Evolutionary conservation across 92 coral and sea anemone genomes (phyloP).

Genomic region (Actinernus sp.): DNA sequence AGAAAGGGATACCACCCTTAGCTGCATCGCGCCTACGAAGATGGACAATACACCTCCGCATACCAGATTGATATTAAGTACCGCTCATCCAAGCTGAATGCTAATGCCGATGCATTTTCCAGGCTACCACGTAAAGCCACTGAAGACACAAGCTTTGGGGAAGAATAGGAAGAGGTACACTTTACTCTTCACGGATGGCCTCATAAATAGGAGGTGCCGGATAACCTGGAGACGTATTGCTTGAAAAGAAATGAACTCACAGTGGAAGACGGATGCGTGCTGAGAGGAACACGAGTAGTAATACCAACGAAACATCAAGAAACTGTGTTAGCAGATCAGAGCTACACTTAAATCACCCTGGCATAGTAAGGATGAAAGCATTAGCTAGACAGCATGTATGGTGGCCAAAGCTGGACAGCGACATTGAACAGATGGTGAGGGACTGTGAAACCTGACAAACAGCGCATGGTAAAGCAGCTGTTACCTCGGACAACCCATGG

Average conservation of each 20-base stretch:
- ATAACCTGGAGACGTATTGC: conserved; percentile 24
- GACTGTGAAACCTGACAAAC: conserved; percentile 48
- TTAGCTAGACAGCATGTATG: conserved; percentile 52
- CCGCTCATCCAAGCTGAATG: conserved; percentile 35
- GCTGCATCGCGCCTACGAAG: conserved; percentile 40
- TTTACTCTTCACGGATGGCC: conserved; percentile 39
- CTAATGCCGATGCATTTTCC: conserved; percentile 44
- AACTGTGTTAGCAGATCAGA: conserved; percentile 31
- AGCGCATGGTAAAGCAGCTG: conserved; percentile 12
- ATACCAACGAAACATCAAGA: conserved; percentile 31
- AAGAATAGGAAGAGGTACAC: neutral
- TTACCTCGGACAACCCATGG: too few species aligned
- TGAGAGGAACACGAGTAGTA: conserved; percentile 51
- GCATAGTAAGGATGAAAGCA: conserved; percentile 67
- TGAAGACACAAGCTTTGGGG: neutral
- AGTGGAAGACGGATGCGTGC: too few species aligned
- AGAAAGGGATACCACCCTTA: conserved; percentile 33
- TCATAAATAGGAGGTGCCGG: conserved; percentile 11
- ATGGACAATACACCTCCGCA: conserved; percentile 51
- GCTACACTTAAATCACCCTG: conserved; percentile 46
- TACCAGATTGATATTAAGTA: conserved; percentile 53
- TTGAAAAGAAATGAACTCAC: conserved; percentile 42
- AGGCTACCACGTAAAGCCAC: conserved; percentile 15
- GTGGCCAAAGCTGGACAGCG: conserved; percentile 45
- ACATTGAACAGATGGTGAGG: conserved; percentile 43